These are phyloP conservation scores for Rhagologus leucostigma DNA, from an alignment of 2,113 vertebrate species.

Conservation along the genomic window DNA sequence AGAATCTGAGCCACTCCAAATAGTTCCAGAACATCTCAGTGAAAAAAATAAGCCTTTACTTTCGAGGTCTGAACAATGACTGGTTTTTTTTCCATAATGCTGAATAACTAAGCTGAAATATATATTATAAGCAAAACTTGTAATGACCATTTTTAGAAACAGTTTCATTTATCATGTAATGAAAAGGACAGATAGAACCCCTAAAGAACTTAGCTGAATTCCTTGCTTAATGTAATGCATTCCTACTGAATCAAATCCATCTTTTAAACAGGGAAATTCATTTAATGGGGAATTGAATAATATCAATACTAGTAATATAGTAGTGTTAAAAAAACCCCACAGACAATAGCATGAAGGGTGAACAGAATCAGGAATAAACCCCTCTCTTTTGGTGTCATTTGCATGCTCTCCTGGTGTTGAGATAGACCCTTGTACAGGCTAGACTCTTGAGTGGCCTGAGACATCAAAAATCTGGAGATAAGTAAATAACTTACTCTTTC, in stretches of 20 bases:
- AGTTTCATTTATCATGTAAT: not conserved
- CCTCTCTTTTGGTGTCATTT: not conserved
- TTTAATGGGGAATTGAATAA: not conserved
- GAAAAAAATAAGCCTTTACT: not conserved
- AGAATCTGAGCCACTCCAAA: not conserved
- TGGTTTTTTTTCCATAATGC: not conserved
- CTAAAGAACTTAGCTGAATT: not conserved
- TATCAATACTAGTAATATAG: not conserved
- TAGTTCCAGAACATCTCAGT: not conserved
- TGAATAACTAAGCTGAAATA: not conserved
- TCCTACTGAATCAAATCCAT: not conserved
- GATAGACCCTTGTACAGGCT: accelerated
- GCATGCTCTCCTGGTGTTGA: not conserved
- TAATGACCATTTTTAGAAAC: not conserved
- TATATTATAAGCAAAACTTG: not conserved
- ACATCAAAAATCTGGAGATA: not conserved
- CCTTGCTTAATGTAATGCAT: not conserved
- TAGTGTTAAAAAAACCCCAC: not conserved
- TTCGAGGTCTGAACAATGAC: not conserved
- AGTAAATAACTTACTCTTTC: not conserved
- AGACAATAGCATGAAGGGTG: not conserved
- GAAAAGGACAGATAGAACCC: not conserved
- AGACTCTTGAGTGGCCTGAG: not conserved
- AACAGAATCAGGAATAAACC: not conserved
- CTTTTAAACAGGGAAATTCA: not conserved